Conservation (phyloP, 2,113 vertebrate species). For the human region GRCh38 chr2:65598501-65599000, state of each 20-base stretch:
- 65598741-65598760: slow-evolving; percentile 47
- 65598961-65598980: slow-evolving; percentile 49
- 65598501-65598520: slow-evolving; percentile 79
- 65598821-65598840: slow-evolving; percentile 55
- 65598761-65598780: slow-evolving; percentile 43
- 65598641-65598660: slow-evolving; percentile 58
- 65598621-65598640: slow-evolving; percentile 68
- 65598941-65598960: not conserved
- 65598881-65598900: slow-evolving; percentile 44
- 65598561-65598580: slow-evolving; percentile 76
- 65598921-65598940: slow-evolving; percentile 2
- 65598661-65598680: slow-evolving; percentile 60
- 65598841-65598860: slow-evolving; percentile 58
- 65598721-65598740: slow-evolving; percentile 65
- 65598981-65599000: slow-evolving; percentile 20
- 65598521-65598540: slow-evolving; percentile 75
- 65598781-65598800: slow-evolving; percentile 36
- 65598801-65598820: slow-evolving; percentile 42
- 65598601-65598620: slow-evolving; percentile 77
- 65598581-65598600: slow-evolving; percentile 78
- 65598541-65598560: slow-evolving; percentile 73
- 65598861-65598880: slow-evolving; percentile 42
- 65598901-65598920: slow-evolving; percentile 50
- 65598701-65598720: slow-evolving; percentile 55
- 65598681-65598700: slow-evolving; percentile 65